Percentiles rank a stretch among this genome's conserved stretches.
These are phyloP conservation scores for Sebastes taczanowskii DNA, from an alignment of 2,797 vertebrate genomes.

Conservation along the genomic window DNA sequence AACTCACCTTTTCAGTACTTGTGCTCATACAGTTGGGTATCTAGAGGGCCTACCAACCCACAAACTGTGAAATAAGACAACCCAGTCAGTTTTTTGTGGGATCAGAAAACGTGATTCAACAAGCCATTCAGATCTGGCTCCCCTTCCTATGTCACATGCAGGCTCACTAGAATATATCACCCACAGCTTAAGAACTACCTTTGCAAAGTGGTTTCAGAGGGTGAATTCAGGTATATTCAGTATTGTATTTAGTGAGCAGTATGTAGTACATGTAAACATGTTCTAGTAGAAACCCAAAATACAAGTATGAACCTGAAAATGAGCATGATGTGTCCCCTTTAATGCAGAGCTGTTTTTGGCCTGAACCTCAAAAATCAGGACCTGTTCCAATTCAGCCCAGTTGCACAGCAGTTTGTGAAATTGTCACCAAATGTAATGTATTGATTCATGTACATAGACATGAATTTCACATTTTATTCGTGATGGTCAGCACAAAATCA, in stretches of 20 bases:
- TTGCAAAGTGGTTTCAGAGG: not conserved
- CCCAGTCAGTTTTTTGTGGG: too few relatives aligned
- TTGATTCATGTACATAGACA: too few relatives aligned
- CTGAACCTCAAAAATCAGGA: not conserved
- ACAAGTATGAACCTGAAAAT: not conserved
- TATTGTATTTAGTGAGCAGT: too few relatives aligned
- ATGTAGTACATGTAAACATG: not conserved
- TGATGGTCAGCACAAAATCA: too few relatives aligned
- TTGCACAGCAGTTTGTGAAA: too few relatives aligned
- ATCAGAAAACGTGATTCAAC: not conserved
- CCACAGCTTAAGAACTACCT: not conserved
- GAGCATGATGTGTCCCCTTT: not conserved
- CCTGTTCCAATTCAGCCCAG: too few relatives aligned
- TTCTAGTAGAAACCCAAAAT: not conserved
- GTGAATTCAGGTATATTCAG: not conserved
- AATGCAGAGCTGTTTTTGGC: not conserved
- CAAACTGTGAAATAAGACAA: not conserved
- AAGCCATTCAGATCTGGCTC: not conserved
- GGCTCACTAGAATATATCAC: not conserved
- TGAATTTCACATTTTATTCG: too few relatives aligned
- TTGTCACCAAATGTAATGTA: too few relatives aligned
- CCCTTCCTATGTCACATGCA: not conserved
- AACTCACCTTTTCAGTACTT: not conserved
- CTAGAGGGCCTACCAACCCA: not conserved
- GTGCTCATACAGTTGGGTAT: not conserved